A percentile compares a stretch with the other conserved stretches of the same genome.
Evolutionary conservation across 2,888 invertebrate species (phyloP).

Genomic region (Terebella lapidaria): DNA sequence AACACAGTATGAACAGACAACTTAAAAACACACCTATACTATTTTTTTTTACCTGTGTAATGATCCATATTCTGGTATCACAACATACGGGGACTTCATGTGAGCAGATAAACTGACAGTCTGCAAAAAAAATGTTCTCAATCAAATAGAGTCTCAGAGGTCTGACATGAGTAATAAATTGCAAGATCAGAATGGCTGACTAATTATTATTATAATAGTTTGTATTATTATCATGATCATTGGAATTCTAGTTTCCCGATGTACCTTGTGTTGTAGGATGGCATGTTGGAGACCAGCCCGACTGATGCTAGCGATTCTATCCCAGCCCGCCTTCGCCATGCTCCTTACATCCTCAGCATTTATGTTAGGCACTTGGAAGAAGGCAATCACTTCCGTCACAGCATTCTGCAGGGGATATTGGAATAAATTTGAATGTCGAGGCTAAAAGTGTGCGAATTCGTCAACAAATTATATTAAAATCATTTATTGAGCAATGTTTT

Average conservation of each 20-base stretch:
- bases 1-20: no score
- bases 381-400: conserved; percentile 67
- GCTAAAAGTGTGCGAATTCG: no score
- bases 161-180: no score
- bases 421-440: not conserved
- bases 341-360: conserved; percentile 16
- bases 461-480: no score
- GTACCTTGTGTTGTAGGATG: conserved; percentile 58
- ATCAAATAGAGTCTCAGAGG: no score
- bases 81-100: conserved; percentile 70
- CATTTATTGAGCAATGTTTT: no score
- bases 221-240: no score
- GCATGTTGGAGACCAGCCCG: conserved; percentile 57
- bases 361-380: conserved; percentile 56
- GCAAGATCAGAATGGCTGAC: no score
- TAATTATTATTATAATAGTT: no score
- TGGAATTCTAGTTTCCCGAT: no score
- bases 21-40: no score
- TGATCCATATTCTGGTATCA: conserved; percentile 72
- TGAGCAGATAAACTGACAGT: conserved; percentile 69
- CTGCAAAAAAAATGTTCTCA: conserved; percentile 39
- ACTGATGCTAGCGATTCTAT: conserved; percentile 53
- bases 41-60: conserved; percentile 52
- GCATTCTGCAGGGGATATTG: conserved; percentile 60
- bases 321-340: conserved; percentile 37